Base-by-base conservation (phyloP, 1,140 invertebrate species). In the Anastrepha ludens region DNA sequence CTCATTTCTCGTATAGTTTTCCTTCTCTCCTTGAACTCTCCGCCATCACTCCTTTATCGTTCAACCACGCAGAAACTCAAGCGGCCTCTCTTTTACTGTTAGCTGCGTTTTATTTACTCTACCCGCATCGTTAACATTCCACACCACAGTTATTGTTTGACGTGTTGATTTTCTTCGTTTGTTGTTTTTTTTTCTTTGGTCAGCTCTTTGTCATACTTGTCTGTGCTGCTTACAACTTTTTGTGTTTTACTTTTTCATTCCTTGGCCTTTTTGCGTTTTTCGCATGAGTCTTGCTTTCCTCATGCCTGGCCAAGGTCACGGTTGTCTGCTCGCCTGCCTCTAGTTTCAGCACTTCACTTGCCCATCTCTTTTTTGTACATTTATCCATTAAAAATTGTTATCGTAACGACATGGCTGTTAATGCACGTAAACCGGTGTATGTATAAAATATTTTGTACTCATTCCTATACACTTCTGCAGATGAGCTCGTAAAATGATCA, bases 71-170 rank as follows among this genome's bases (percentile, higher is more conserved):
- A 39, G 13, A 70, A 41, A 11, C 39, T 11, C 39, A 65, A 65
- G 15, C 29, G 29, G 70, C 44, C 47, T 55, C 9, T 15, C 20
- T 81, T 55, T 81, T 81, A 55, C 20, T 20, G 74, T 81, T 81
- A 81, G n/a, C 47, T 55, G 47, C 74, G 20, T 41, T 81, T 81
- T 81, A 58, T 81, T 81, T 81, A 81, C 47, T 29, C 55, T 81
- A 55, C 47, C 74, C 6, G 74, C n/a, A 78, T 78, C 47, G 74
- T 78, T 78, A 78, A 39, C 74, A 55, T 50, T 78, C 47, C 74
- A 20, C 17, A 39, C 44, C 47, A 55, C 3, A 55, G 50, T 55
- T 78, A 4, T 50, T 74, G 39, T 74, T 47, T 29, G 29, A 15
- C 17, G 8, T 64, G 39, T 11, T 67, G 64, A 17, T 41, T 29